These are phyloP conservation scores for Drosophila subquinaria DNA, from an alignment of 2,888 invertebrate genomes.

Conservation along the genomic window DNA sequence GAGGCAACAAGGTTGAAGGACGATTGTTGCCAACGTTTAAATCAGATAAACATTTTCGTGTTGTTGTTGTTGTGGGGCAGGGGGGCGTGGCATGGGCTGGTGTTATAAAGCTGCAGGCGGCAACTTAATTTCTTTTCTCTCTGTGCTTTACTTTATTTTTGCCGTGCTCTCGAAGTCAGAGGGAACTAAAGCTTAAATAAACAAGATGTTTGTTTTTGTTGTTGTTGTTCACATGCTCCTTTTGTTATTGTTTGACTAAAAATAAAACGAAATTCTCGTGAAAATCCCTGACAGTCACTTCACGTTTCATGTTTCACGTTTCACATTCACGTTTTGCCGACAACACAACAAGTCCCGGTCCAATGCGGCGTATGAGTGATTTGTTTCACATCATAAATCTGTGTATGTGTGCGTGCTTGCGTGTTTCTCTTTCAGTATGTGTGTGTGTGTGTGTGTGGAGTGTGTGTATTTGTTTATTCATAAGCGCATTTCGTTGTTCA, in stretches of 20 bases:
- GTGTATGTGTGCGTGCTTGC: conserved; percentile 46
- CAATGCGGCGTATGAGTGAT: conserved; percentile 63
- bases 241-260: conserved; percentile 33
- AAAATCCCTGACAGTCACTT: conserved; percentile 62
- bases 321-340: conserved; percentile 22
- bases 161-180: conserved; percentile 25
- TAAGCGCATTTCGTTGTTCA: conserved; percentile 60
- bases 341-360: conserved; percentile 21
- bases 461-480: conserved; percentile 66
- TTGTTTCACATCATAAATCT: conserved; percentile 60
- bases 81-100: conserved; percentile 58
- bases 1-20: conserved; percentile 20
- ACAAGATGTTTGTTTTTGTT: conserved; percentile 60
- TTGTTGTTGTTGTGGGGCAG: conserved; percentile 16
- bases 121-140: conserved; percentile 74
- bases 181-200: conserved; percentile 60
- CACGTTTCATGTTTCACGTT: conserved; percentile 53
- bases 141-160: conserved; percentile 23
- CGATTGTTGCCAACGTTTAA: conserved; percentile 70
- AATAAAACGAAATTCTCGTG: conserved; percentile 51
- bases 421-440: conserved; percentile 16
- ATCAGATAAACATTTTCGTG: conserved; percentile 72
- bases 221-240: conserved; percentile 21
- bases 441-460: conserved; percentile 16
- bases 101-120: conserved; percentile 77